Conservation (phyloP, 30 jellyfish, hydroid and myxozoan species). For the Turritopsis rubra region DNA sequence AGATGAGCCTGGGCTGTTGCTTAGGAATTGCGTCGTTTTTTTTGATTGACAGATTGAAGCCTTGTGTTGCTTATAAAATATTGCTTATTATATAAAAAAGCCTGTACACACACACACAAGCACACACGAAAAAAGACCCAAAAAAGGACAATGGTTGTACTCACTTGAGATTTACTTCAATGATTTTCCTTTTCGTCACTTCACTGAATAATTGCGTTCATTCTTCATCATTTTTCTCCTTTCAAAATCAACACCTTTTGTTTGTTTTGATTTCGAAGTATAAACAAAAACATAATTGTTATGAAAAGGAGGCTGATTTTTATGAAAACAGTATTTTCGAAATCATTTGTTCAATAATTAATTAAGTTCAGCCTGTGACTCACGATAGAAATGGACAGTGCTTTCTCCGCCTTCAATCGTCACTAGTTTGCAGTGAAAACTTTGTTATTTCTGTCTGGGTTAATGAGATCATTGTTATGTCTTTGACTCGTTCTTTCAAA, state of each 20-base stretch:
- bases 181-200: not conserved
- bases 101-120: no score
- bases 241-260: not conserved
- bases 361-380: not conserved
- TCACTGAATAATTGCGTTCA: not conserved
- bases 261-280: not conserved
- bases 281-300: not conserved
- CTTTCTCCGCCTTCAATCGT: no score
- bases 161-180: not conserved
- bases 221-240: not conserved
- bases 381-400: not conserved
- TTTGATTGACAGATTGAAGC: no score
- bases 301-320: not conserved
- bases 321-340: no score
- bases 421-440: no score
- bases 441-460: not conserved
- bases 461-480: not conserved
- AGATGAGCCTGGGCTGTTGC: no score
- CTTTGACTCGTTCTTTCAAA: no score
- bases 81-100: no score
- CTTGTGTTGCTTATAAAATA: no score
- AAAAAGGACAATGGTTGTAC: no score
- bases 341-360: not conserved
- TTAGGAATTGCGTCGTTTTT: no score
- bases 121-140: no score